Conservation (phyloP, 92 coral and sea anemone species). For the Anthopleura xanthogrammica region DNA sequence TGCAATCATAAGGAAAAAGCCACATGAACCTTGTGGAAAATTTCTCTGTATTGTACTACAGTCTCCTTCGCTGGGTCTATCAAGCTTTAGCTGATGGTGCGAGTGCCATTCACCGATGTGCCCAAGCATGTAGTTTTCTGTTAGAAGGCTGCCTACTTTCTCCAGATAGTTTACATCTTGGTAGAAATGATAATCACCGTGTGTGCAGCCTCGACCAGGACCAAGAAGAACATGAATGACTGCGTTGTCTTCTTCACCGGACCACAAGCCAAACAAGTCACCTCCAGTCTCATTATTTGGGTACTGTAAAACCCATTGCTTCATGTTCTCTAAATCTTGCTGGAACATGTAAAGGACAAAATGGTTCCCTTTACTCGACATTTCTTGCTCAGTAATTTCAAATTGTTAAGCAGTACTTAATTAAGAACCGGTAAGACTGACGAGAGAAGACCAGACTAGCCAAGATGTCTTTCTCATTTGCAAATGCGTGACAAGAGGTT, state of each 20-base stretch:
- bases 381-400: neutral
- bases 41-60: slow-evolving; percentile 58
- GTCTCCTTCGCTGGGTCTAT: slow-evolving; percentile 76
- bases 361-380: neutral
- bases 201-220: slow-evolving; percentile 71
- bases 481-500: neutral
- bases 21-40: slow-evolving; percentile 68
- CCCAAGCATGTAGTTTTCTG: slow-evolving; percentile 64
- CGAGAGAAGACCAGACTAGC: neutral
- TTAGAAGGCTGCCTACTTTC: slow-evolving; percentile 66
- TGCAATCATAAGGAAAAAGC: slow-evolving; percentile 78
- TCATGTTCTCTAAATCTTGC: slow-evolving; percentile 53
- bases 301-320: slow-evolving; percentile 58
- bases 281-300: slow-evolving; percentile 87
- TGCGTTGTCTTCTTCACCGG: slow-evolving; percentile 36
- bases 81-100: slow-evolving; percentile 67
- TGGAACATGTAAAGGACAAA: slow-evolving; percentile 55
- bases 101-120: slow-evolving; percentile 98
- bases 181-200: slow-evolving; percentile 62
- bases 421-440: neutral
- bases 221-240: slow-evolving; percentile 76
- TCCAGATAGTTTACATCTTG: slow-evolving; percentile 74
- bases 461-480: neutral
- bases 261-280: slow-evolving; percentile 80
- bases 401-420: neutral